A percentile compares a stretch with the other conserved stretches of the same genome.
phyloP scores from a whole-genome alignment of 2,888 invertebrate species.

The Drosophila conformis region DNA sequence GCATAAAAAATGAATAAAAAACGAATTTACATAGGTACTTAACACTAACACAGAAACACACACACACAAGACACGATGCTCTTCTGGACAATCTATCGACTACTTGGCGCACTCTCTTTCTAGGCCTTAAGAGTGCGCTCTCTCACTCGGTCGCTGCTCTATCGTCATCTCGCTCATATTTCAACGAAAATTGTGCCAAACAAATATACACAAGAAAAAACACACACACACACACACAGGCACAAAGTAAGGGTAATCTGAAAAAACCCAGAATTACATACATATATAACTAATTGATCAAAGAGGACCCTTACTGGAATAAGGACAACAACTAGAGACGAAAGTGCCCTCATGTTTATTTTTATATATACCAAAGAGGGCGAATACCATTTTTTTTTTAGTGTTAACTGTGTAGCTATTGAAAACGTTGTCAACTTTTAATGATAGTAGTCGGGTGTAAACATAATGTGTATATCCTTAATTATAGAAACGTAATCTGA shows the following conservation, averaged over 20 bases:
- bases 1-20: conserved; percentile 43
- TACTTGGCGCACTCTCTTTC: conserved; percentile 25
- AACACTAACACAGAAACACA: conserved; percentile 29
- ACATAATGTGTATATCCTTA: not conserved
- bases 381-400: conserved; percentile 26
- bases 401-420: conserved; percentile 32
- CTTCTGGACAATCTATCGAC: conserved; percentile 36
- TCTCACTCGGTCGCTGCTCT: not conserved
- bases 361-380: conserved; percentile 40
- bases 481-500: conserved; percentile 5
- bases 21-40: conserved; percentile 76
- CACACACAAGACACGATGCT: conserved; percentile 24
- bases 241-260: conserved; percentile 49
- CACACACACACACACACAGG: conserved; percentile 25
- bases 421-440: conserved; percentile 31
- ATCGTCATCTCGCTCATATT: conserved; percentile 32
- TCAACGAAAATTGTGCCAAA: conserved; percentile 44
- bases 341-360: conserved; percentile 32
- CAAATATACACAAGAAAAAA: conserved; percentile 3
- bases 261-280: conserved; percentile 2
- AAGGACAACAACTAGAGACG: conserved; percentile 1
- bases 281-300: conserved; percentile 7
- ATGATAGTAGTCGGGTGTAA: conserved; percentile 17
- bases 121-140: conserved; percentile 29
- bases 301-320: not conserved